phyloP scores from a whole-genome alignment of 2,797 vertebrate genomes.

The Poecile montanus region DNA sequence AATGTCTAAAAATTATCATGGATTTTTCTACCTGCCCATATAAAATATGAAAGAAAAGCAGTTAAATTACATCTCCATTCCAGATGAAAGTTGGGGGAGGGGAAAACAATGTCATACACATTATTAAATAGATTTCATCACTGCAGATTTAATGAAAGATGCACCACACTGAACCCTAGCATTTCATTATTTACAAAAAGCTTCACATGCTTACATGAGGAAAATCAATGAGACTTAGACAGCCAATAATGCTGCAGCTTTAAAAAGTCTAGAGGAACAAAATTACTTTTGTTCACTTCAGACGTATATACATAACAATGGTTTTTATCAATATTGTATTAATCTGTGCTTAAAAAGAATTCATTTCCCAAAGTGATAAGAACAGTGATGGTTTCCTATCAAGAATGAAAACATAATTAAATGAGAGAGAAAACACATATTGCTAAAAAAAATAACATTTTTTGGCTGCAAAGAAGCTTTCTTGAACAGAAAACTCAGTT shows the following conservation, averaged over 20 bases:
- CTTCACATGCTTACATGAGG: neutral
- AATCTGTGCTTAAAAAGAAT: neutral
- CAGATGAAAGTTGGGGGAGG: neutral
- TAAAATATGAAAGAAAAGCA: conserved; percentile 5
- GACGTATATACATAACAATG: neutral
- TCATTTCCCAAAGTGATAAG: conserved; percentile 14
- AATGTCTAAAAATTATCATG: neutral
- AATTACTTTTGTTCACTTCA: conserved; percentile 59
- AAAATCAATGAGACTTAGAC: conserved; percentile 54
- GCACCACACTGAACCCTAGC: conserved; percentile 32
- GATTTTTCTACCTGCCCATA: conserved; percentile 2
- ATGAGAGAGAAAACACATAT: neutral
- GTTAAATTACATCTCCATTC: conserved; percentile 18
- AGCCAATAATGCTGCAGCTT: conserved; percentile 30
- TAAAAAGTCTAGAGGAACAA: conserved; percentile 30
- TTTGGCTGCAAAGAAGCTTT: neutral
- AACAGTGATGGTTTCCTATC: neutral
- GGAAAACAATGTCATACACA: conserved; percentile 26
- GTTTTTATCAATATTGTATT: neutral
- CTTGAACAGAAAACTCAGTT: neutral
- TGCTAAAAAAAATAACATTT: neutral
- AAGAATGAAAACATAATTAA: neutral
- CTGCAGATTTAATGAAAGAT: conserved; percentile 65
- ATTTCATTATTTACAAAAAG: conserved; percentile 54
- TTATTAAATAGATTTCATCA: conserved; percentile 68